Conservation (phyloP, 2,113 vertebrate species). For the Chrysemys picta region DNA sequence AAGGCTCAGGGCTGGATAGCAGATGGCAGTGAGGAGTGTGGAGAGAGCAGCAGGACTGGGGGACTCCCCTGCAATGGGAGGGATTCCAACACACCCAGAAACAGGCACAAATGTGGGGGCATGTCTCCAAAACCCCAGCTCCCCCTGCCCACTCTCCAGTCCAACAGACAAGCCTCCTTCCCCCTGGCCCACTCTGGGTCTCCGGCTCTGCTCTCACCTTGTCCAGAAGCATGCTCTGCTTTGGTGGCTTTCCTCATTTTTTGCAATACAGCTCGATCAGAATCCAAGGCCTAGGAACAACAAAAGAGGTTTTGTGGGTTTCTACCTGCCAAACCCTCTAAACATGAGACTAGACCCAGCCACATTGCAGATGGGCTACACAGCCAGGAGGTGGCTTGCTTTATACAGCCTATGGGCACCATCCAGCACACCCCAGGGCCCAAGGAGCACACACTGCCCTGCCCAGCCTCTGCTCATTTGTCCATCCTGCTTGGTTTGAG, state of each 20-base stretch:
- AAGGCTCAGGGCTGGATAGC: background rate
- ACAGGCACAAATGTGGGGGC: background rate
- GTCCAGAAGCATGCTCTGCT: slow-evolving; percentile 74
- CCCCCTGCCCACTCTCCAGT: background rate
- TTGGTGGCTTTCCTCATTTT: slow-evolving; percentile 83
- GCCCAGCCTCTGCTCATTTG: background rate
- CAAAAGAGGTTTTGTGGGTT: background rate
- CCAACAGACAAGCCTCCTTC: fast-evolving
- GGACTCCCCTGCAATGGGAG: too few species aligned
- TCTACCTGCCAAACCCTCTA: background rate
- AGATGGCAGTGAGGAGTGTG: background rate
- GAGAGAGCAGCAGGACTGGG: background rate
- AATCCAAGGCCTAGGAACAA: slow-evolving; percentile 72
- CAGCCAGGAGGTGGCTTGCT: background rate
- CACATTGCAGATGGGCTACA: background rate
- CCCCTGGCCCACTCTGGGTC: background rate
- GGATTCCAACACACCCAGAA: background rate
- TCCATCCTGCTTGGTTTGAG: background rate
- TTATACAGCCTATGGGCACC: background rate
- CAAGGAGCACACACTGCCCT: background rate
- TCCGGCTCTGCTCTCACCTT: slow-evolving; percentile 59
- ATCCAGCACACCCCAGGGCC: background rate
- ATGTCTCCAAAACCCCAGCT: background rate
- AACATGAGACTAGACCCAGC: background rate
- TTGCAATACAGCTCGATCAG: slow-evolving; percentile 74